phyloP scores from a whole-genome alignment of 2,113 vertebrate species.

The Indicator maculatus region DNA sequence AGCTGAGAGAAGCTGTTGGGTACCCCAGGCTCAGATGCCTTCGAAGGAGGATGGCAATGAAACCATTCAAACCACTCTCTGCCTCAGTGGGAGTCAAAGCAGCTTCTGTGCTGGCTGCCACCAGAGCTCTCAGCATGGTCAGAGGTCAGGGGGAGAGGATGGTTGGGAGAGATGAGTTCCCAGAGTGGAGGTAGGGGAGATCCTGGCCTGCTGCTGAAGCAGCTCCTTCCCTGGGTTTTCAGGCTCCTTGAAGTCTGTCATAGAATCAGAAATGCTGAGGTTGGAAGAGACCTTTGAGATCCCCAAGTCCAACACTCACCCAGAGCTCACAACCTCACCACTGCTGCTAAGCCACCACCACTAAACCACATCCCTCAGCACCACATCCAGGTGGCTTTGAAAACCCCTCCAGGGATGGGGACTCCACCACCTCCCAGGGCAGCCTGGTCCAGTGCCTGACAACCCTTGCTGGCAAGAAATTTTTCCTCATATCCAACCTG shows the following conservation, averaged over 20 bases:
- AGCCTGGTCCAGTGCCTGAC: too few relatives aligned
- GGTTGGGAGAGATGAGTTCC: not conserved
- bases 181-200: not conserved
- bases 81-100: not conserved
- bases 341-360: too few relatives aligned
- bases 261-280: too few relatives aligned
- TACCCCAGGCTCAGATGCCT: not conserved
- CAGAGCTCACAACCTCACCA: too few relatives aligned
- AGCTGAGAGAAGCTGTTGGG: not conserved
- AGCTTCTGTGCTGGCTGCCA: not conserved
- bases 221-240: not conserved
- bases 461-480: too few relatives aligned
- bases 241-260: not conserved
- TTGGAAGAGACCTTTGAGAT: too few relatives aligned
- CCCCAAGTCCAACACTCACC: too few relatives aligned
- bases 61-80: not conserved
- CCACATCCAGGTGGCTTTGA: too few relatives aligned
- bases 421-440: too few relatives aligned
- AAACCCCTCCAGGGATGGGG: too few relatives aligned
- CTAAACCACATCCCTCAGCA: too few relatives aligned
- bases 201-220: rapidly evolving
- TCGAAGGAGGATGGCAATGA: not conserved
- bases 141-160: not conserved
- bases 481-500: too few relatives aligned
- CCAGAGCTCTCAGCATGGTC: not conserved